Conservation (phyloP, 2,797 vertebrate genomes). For the Pseudochromis fuscus region DNA sequence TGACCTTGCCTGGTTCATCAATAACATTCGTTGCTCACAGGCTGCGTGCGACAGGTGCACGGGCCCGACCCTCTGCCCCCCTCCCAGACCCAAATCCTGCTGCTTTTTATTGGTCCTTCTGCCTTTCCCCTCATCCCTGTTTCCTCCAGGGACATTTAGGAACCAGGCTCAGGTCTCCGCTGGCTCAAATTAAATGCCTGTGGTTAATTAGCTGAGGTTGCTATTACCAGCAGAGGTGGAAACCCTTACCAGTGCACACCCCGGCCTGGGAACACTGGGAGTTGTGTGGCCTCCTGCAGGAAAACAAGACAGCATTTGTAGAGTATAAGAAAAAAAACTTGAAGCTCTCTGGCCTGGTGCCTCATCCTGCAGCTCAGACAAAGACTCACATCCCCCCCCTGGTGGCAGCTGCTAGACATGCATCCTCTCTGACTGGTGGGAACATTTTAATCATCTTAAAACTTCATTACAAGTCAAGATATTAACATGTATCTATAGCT, state of each 20-base stretch:
- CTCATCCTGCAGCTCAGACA: not conserved
- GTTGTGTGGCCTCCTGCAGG: slow-evolving; percentile 42
- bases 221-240: slow-evolving; percentile 60
- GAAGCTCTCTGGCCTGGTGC: slow-evolving; percentile 12
- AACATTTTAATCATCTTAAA: no score
- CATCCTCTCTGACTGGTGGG: no score
- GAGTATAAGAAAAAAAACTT: no score
- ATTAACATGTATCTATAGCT: no score
- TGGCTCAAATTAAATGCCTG: slow-evolving; percentile 73
- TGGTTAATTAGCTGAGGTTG: slow-evolving; percentile 75
- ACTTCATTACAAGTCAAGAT: no score
- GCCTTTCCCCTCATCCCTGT: slow-evolving; percentile 50
- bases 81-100: slow-evolving; percentile 66
- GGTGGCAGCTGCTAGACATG: slow-evolving; percentile 64
- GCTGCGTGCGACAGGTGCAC: slow-evolving; percentile 82
- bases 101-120: slow-evolving; percentile 67
- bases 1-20: slow-evolving; percentile 78
- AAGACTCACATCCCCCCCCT: slow-evolving; percentile 78
- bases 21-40: slow-evolving; percentile 76
- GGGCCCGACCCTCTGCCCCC: slow-evolving; percentile 57
- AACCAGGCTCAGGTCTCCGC: slow-evolving; percentile 58
- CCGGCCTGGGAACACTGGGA: slow-evolving; percentile 55
- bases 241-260: slow-evolving; percentile 38
- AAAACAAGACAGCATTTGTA: slow-evolving; percentile 58
- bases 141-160: slow-evolving; percentile 62